These are phyloP conservation scores for Vespertilio murinus DNA, from an alignment of 2,797 vertebrate genomes.

Conservation along the genomic window DNA sequence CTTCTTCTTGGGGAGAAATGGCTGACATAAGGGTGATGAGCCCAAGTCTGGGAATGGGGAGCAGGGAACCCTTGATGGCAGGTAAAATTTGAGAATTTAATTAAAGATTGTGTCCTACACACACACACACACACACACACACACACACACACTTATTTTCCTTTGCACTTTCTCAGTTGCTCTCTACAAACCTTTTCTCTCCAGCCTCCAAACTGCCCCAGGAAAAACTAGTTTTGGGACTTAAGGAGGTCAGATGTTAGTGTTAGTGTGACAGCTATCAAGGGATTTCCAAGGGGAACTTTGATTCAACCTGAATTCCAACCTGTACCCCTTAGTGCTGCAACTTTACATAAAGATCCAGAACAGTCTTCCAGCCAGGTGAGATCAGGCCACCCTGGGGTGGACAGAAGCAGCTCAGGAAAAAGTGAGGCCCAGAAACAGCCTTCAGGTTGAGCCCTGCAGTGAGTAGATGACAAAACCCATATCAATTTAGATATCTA, in stretches of 20 bases:
- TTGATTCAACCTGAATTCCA: neutral
- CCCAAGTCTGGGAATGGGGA: neutral
- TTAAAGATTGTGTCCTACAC: neutral
- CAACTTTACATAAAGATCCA: neutral
- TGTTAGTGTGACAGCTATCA: neutral
- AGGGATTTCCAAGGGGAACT: neutral
- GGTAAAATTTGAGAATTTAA: neutral
- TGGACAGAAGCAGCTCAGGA: neutral
- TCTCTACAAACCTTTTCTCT: neutral
- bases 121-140: neutral
- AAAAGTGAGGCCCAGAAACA: neutral
- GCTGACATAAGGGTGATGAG: neutral
- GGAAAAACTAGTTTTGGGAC: neutral
- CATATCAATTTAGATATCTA: neutral
- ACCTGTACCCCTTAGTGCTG: neutral
- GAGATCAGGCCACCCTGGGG: neutral
- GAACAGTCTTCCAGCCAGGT: neutral
- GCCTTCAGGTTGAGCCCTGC: neutral
- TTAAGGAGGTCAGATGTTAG: neutral
- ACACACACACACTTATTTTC: neutral
- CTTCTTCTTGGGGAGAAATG: neutral
- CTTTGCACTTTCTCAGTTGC: neutral
- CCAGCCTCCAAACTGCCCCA: neutral
- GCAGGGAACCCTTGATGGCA: neutral
- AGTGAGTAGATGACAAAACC: neutral